phyloP scores from a whole-genome alignment of 2,797 vertebrate genomes.

The Octomys mimax region DNA sequence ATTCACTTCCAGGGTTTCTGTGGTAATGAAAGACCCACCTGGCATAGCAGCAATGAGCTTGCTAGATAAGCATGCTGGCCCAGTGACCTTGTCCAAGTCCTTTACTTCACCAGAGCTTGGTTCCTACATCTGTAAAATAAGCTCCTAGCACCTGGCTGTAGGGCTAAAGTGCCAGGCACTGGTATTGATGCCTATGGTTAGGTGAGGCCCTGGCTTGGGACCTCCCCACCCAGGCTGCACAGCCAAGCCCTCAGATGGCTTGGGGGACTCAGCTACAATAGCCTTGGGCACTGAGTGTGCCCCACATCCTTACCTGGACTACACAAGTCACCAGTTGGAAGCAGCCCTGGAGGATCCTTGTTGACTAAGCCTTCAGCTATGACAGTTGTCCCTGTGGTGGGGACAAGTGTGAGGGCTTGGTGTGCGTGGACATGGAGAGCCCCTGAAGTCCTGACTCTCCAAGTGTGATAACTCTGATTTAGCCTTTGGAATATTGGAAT shows the following conservation, averaged over 20 bases:
- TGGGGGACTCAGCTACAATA: accelerated
- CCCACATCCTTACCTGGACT: background rate
- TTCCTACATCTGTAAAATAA: background rate
- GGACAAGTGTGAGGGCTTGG: background rate
- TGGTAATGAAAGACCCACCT: background rate
- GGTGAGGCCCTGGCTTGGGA: background rate
- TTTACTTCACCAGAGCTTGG: background rate
- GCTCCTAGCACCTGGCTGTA: background rate
- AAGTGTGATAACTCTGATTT: background rate
- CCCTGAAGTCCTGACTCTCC: background rate
- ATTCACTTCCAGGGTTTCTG: background rate
- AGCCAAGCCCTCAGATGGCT: background rate
- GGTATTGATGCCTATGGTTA: background rate
- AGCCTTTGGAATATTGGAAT: background rate
- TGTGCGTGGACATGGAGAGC: background rate
- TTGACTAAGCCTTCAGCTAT: background rate
- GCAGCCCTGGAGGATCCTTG: background rate
- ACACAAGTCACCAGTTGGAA: background rate
- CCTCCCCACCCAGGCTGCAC: background rate
- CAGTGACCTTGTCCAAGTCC: background rate
- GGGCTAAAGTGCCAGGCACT: background rate
- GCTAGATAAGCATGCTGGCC: background rate
- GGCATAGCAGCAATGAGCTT: background rate
- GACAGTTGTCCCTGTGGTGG: background rate
- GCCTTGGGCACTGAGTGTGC: background rate